phyloP scores from a whole-genome alignment of 2,888 invertebrate genomes.

The Chydorus sphaericus region DNA sequence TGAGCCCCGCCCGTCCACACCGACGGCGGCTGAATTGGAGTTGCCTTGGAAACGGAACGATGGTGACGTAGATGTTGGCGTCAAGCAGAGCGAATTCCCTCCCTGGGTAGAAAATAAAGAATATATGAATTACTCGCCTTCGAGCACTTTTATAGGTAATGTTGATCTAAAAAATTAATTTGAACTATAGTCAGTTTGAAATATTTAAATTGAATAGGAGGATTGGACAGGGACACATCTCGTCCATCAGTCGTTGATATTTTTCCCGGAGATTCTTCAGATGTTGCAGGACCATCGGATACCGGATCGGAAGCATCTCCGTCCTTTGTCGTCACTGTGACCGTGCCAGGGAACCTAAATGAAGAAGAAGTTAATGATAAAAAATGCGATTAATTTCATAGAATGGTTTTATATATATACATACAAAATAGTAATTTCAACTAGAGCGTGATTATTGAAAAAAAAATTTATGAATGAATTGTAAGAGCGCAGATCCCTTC shows the following conservation, averaged over 20 bases:
- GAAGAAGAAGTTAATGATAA: background rate
- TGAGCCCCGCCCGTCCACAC: conserved; percentile 53
- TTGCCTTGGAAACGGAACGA: conserved; percentile 71
- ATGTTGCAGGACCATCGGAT: too few species aligned
- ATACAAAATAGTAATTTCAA: too few species aligned
- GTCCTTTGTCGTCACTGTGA: conserved; percentile 4
- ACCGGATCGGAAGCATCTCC: too few species aligned
- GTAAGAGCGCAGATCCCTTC: too few species aligned
- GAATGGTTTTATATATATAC: too few species aligned
- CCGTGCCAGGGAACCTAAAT: conserved; percentile 5
- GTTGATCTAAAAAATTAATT: background rate
- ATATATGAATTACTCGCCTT: conserved; percentile 80
- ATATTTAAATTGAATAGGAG: conserved; percentile 47
- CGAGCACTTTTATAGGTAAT: conserved; percentile 76
- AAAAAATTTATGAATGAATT: too few species aligned
- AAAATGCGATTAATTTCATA: too few species aligned
- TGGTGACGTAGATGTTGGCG: conserved; percentile 47
- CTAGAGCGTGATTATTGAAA: too few species aligned
- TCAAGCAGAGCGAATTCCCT: conserved; percentile 77
- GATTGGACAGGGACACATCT: conserved; percentile 62
- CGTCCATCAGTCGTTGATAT: conserved; percentile 74
- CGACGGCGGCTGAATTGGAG: conserved; percentile 75
- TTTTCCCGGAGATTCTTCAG: too few species aligned
- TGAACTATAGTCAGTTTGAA: background rate
- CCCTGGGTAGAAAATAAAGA: conserved; percentile 92